phyloP scores from a whole-genome alignment of 2,113 vertebrate genomes.

The Ploceus nigricollis region DNA sequence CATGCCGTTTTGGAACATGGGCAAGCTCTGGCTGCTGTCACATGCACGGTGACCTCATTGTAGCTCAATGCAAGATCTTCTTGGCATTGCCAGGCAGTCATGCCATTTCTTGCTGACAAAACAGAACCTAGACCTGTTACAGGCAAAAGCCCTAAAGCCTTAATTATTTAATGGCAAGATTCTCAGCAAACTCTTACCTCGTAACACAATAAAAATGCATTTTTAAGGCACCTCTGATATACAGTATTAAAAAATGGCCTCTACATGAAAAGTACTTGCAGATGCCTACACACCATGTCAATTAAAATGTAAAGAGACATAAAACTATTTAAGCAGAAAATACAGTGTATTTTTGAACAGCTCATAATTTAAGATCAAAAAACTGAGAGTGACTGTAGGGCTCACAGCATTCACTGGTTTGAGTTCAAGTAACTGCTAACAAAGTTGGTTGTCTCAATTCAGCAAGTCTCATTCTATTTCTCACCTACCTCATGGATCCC shows the following conservation, averaged over 20 bases:
- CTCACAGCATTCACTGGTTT: background rate
- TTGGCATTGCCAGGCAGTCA: background rate
- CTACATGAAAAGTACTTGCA: background rate
- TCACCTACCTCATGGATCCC: background rate
- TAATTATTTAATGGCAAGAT: background rate
- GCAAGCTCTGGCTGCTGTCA: background rate
- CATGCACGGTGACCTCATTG: background rate
- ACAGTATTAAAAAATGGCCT: background rate
- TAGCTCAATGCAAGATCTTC: background rate
- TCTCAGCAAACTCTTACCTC: background rate
- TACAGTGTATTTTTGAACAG: background rate
- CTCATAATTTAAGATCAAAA: conserved; percentile 13
- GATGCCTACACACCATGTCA: background rate
- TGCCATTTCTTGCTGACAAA: background rate
- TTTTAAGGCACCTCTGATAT: background rate
- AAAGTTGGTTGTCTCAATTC: background rate
- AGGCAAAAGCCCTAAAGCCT: background rate
- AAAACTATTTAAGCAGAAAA: conserved; percentile 22
- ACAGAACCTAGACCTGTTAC: background rate
- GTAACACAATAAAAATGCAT: background rate
- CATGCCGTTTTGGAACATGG: background rate
- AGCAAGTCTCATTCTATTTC: background rate
- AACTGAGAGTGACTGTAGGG: background rate
- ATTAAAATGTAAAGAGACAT: conserved; percentile 16
- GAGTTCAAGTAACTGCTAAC: background rate